Base-by-base conservation (phyloP, 2,797 vertebrate genomes). In the Cichlasoma orientale region DNA sequence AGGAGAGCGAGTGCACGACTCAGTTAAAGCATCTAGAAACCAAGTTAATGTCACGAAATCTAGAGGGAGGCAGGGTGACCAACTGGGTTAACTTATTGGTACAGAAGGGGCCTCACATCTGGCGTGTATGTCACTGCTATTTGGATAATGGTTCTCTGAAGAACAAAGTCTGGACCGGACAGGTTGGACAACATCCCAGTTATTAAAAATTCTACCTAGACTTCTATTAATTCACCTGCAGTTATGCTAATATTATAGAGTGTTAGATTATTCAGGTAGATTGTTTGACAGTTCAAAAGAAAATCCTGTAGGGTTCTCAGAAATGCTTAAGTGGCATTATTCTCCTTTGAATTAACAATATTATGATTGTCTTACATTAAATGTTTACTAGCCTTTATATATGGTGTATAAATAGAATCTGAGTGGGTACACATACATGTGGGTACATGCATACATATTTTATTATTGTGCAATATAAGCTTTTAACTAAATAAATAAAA, bases 1-100 rank as follows among this genome's bases (percentile, higher is more conserved):
- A 33, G 57, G 68, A 86, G 77, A 85, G 69, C 29, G 53, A 82
- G 77, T 74, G 55, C 80, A 77, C 82, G 79, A 87, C 75, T 90
- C 80, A 88, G 83, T 86, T 82, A 71, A 89, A 86, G 70, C 83
- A 82, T 87, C 56, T 83, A 80, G 75, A 79, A 85, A 58, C 73
- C 5, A 25, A 83, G 73, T 71, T 83, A 87, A 89, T 92, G 90
- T 90, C 90, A 89, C 56, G 6, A 87, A 78, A 78, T 87, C 83
- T 72, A 73, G 13, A 21, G 83, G 88, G 87, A 78, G 38, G 31
- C 8, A 7, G 18, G 61, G 68, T 53, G 72, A 80, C 82, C 56
- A 21, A 66, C 77, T 16, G 61, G 85, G 83, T 84, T 89, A 82
- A 89, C 76, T 84, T 85, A 89, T 86, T 33, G 58, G 18, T 79